phyloP scores from a whole-genome alignment of 1,140 invertebrate genomes.

The Drosophila teissieri region DNA sequence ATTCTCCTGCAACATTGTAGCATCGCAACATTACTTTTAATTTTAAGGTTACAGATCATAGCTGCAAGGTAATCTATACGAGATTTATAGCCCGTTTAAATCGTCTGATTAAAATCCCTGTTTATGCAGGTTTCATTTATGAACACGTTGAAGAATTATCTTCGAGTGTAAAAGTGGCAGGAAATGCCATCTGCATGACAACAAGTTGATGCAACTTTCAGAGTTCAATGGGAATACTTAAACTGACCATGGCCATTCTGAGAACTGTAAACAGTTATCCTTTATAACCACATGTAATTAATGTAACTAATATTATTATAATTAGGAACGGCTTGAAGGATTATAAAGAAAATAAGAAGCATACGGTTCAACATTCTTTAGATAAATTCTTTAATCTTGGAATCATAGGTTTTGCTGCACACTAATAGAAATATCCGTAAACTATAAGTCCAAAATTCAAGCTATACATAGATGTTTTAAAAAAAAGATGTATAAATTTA shows the following conservation, averaged over 20 bases:
- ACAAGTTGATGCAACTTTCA: slow-evolving; percentile 3
- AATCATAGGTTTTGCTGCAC: not conserved
- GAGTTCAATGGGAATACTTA: slow-evolving; percentile 6
- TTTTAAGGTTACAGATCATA: not conserved
- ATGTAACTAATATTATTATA: too few relatives aligned
- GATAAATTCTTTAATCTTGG: too few relatives aligned
- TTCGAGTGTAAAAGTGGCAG: not conserved
- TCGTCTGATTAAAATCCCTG: not conserved
- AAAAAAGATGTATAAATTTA: slow-evolving; percentile 2
- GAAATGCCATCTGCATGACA: not conserved
- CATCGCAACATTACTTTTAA: too few relatives aligned
- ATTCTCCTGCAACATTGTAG: too few relatives aligned
- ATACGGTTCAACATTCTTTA: too few relatives aligned
- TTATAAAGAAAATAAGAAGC: too few relatives aligned
- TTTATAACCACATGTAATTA: too few relatives aligned
- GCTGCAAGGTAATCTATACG: not conserved
- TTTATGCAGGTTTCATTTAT: not conserved
- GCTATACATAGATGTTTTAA: not conserved
- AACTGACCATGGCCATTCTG: slow-evolving; percentile 2
- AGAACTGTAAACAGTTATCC: slow-evolving; percentile 8
- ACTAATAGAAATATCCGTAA: not conserved
- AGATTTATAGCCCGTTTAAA: not conserved
- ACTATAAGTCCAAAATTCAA: not conserved
- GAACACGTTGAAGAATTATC: not conserved
- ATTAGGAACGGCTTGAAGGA: too few relatives aligned